Evolutionary conservation across 2,113 vertebrate species (phyloP).

Genomic region (Arvicanthis niloticus): DNA sequence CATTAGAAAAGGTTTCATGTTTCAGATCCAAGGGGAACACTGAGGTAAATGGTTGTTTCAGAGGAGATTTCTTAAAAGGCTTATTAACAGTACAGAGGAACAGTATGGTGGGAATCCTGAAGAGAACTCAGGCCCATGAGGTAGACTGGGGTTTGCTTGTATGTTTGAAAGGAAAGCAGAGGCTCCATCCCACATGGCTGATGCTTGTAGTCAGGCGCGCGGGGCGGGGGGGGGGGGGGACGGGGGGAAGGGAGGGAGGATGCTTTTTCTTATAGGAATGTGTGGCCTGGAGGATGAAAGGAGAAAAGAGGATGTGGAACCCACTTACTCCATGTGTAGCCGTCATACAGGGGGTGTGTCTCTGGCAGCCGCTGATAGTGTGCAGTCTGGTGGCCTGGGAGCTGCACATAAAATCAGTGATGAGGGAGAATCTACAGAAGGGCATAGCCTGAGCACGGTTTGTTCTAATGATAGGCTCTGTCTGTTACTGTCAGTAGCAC

Average conservation of each 20-base stretch:
- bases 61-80: neutral
- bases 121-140: neutral
- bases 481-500: too few relatives aligned
- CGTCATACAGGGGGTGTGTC: neutral
- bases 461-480: neutral
- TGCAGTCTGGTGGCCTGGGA: neutral
- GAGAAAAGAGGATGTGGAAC: neutral
- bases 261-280: neutral
- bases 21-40: neutral
- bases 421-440: neutral
- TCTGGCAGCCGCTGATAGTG: neutral
- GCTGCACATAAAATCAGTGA: neutral
- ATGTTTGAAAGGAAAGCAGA: neutral
- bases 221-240: too few relatives aligned
- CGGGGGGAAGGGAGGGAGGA: accelerated
- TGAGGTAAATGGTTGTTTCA: neutral
- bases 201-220: neutral
- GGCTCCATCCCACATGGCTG: neutral
- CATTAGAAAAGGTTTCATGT: neutral
- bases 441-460: neutral
- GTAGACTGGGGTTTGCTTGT: neutral
- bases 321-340: neutral
- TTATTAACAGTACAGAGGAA: neutral
- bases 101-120: neutral
- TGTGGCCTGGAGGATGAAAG: neutral